Percentiles rank a stretch among this genome's conserved stretches.
Evolutionary conservation across 30 jellyfish, hydroid and myxozoan genomes (phyloP).

Genomic region (Aurelia aurita): DNA sequence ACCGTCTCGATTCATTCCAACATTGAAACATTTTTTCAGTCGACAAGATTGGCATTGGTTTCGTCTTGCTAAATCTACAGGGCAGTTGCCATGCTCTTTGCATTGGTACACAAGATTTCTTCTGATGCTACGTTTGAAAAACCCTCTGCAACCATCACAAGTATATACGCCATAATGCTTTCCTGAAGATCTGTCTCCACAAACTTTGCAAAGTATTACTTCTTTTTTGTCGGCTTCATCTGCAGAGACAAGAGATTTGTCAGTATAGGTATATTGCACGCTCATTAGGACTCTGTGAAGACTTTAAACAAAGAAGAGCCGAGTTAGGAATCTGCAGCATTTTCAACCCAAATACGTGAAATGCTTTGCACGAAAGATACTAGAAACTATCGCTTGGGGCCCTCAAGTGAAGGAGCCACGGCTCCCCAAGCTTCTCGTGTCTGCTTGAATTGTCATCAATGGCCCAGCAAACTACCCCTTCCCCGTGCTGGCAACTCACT

Average conservation of each 20-base stretch:
- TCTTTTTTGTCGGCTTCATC: conserved; percentile 79
- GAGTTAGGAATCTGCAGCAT: too few species aligned
- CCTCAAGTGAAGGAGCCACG: too few species aligned
- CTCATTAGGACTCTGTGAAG: too few species aligned
- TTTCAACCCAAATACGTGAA: too few species aligned
- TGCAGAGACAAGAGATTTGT: not conserved
- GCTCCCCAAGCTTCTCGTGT: too few species aligned
- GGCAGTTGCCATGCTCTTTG: conserved; percentile 95
- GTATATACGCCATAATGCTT: conserved; percentile 98
- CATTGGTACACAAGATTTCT: conserved; percentile 87
- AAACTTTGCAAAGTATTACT: conserved; percentile 88
- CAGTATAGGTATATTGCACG: too few species aligned
- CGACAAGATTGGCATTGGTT: conserved; percentile 98
- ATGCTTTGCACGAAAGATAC: too few species aligned
- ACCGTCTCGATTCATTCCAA: conserved; percentile 98
- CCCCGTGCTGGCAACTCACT: too few species aligned
- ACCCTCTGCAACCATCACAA: conserved; percentile 99
- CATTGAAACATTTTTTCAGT: conserved; percentile 90
- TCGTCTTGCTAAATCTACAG: conserved; percentile 95
- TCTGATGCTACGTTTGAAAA: conserved; percentile 96
- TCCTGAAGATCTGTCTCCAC: conserved; percentile 99
- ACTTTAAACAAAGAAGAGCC: too few species aligned
- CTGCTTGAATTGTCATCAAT: too few species aligned
- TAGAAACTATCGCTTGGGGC: too few species aligned
- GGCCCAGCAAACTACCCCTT: too few species aligned